Percentiles rank a stretch among this genome's conserved stretches.
phyloP scores from a whole-genome alignment of 2,113 vertebrate genomes.

The Machaerirhynchus nigripectus region DNA sequence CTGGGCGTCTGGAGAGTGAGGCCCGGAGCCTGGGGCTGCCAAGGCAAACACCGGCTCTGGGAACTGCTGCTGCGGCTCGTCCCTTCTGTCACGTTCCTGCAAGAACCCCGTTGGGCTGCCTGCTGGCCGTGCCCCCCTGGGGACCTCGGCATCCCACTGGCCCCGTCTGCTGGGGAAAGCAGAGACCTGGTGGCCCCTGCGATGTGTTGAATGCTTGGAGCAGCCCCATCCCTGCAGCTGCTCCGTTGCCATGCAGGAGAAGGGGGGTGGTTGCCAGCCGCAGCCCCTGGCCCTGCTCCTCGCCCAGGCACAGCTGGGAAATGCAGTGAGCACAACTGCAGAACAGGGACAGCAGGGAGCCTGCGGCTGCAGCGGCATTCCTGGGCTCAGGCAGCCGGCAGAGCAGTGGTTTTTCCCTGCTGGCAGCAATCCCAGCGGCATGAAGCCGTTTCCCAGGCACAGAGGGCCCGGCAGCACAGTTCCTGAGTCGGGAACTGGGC shows the following conservation, averaged over 20 bases:
- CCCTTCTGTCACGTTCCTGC: not conserved
- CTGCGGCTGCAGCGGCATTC: rapidly evolving
- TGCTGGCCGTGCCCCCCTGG: not conserved
- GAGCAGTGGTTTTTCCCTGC: not conserved
- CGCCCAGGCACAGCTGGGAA: rapidly evolving
- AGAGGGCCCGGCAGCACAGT: rapidly evolving
- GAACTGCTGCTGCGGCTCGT: not conserved
- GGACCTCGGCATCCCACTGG: rapidly evolving
- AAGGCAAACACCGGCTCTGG: slow-evolving; percentile 6
- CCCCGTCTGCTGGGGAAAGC: not conserved
- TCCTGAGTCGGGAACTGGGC: not conserved
- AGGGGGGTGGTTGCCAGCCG: too few species aligned
- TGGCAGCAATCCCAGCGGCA: not conserved
- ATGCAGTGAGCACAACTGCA: rapidly evolving
- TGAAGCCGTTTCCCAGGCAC: not conserved
- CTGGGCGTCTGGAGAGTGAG: not conserved
- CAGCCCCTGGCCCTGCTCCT: not conserved
- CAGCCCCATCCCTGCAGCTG: not conserved
- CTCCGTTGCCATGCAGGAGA: rapidly evolving
- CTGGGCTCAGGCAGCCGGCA: not conserved
- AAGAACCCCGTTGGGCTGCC: rapidly evolving
- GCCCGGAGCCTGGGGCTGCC: not conserved
- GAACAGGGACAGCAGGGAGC: rapidly evolving
- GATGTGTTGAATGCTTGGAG: not conserved
- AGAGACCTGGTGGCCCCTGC: not conserved